Percentiles rank a stretch among this genome's conserved stretches.
Evolutionary conservation across 2,113 vertebrate species (phyloP).

Genomic region (Eptesicus fuscus): DNA sequence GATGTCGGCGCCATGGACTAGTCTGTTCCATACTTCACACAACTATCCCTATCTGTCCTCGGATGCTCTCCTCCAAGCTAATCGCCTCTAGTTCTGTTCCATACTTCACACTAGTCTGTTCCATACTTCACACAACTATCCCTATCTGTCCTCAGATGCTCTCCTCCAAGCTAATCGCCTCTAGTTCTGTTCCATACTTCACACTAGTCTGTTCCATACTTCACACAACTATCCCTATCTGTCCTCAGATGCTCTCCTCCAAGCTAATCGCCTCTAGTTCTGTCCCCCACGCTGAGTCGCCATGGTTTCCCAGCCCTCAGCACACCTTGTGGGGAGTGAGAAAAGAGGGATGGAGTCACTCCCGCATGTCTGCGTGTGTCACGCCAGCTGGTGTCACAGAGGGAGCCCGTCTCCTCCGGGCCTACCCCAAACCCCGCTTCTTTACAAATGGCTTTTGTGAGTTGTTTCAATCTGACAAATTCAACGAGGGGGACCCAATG

Average conservation of each 20-base stretch:
- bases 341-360: background rate
- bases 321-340: background rate
- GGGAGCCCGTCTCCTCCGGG: background rate
- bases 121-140: background rate
- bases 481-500: background rate
- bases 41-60: background rate
- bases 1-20: background rate
- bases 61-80: background rate
- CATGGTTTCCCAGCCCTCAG: background rate
- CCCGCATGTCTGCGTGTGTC: background rate
- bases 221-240: background rate
- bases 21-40: background rate
- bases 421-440: background rate
- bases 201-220: background rate
- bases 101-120: background rate
- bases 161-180: background rate
- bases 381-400: background rate
- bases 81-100: background rate
- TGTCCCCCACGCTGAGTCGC: background rate
- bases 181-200: too few relatives aligned
- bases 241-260: background rate
- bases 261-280: background rate
- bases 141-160: background rate
- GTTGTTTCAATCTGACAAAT: background rate
- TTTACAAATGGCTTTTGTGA: background rate